Conservation (phyloP, 2,888 invertebrate genomes). For the Diogma glabrata region DNA sequence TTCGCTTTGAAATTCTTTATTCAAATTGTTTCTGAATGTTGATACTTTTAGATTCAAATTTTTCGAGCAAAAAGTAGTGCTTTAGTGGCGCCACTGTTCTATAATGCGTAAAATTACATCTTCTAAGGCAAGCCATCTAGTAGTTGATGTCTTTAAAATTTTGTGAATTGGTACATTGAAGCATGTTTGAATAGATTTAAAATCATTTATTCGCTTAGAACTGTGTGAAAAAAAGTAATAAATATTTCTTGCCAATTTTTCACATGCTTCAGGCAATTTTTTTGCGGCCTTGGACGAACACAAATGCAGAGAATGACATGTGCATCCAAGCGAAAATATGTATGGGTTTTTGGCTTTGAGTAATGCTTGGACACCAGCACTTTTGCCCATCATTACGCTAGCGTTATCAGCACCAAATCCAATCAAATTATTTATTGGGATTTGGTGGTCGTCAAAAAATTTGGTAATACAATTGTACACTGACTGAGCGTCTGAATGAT, state of each 20-base stretch:
- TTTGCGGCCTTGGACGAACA: conserved; percentile 17
- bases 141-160: conserved; percentile 23
- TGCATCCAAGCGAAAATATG: conserved; percentile 21
- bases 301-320: conserved; percentile 22
- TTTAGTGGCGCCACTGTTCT: not conserved
- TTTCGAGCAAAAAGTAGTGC: not conserved
- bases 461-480: not conserved
- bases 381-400: conserved; percentile 1
- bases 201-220: conserved; percentile 21
- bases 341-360: conserved; percentile 15
- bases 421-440: not conserved
- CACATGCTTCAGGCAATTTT: conserved; percentile 21
- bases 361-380: not conserved
- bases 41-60: not conserved
- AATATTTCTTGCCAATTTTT: conserved; percentile 21
- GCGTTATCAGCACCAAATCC: not conserved
- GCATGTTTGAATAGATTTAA: conserved; percentile 23
- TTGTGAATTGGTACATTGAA: conserved; percentile 22
- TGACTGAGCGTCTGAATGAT: conserved; percentile 19
- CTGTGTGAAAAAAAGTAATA: conserved; percentile 24
- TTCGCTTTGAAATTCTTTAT: not conserved
- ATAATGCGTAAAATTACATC: not conserved
- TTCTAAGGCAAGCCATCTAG: conserved; percentile 11
- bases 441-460: not conserved
- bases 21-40: not conserved